These are phyloP conservation scores for Amphipoea oculea DNA, from an alignment of 2,888 invertebrate genomes.

Conservation along the genomic window DNA sequence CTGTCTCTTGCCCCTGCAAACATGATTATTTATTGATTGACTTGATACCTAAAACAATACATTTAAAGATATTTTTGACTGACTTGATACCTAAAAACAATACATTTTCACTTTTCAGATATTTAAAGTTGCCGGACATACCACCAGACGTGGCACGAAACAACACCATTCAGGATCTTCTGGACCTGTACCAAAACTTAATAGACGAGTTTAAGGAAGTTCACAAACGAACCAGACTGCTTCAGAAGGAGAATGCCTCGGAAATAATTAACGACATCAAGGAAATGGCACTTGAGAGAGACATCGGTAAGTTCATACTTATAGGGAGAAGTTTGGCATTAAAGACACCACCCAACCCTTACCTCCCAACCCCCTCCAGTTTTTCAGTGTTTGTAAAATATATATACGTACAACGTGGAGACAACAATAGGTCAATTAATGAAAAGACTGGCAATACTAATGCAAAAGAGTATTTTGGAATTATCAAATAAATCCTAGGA, in stretches of 20 bases:
- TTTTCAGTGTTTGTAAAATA: neutral
- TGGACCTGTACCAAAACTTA: constrained; percentile 93
- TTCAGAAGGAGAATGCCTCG: constrained; percentile 92
- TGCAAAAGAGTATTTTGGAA: too few species aligned
- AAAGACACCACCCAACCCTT: constrained; percentile 72
- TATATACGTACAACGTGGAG: neutral
- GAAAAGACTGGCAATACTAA: too few species aligned
- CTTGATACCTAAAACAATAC: neutral
- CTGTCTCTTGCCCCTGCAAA: neutral
- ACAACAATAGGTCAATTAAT: too few species aligned
- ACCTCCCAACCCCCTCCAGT: neutral
- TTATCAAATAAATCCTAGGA: too few species aligned
- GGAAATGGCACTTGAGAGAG: constrained; percentile 96
- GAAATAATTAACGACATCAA: constrained; percentile 96
- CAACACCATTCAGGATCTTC: constrained; percentile 92
- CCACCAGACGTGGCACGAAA: constrained; percentile 94
- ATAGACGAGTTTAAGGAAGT: constrained; percentile 95
- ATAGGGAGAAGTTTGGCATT: constrained; percentile 14
- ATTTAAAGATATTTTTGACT: constrained; percentile 2
- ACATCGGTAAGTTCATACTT: constrained; percentile 91
- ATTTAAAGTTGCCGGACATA: constrained; percentile 91
- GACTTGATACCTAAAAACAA: neutral
- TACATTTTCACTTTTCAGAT: constrained; percentile 75
- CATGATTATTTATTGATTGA: neutral
- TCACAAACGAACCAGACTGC: constrained; percentile 93